Evolutionary conservation across 2,113 vertebrate genomes (phyloP), one percentile per base, ranked within the genome.

Genomic region (Grus americana): DNA sequence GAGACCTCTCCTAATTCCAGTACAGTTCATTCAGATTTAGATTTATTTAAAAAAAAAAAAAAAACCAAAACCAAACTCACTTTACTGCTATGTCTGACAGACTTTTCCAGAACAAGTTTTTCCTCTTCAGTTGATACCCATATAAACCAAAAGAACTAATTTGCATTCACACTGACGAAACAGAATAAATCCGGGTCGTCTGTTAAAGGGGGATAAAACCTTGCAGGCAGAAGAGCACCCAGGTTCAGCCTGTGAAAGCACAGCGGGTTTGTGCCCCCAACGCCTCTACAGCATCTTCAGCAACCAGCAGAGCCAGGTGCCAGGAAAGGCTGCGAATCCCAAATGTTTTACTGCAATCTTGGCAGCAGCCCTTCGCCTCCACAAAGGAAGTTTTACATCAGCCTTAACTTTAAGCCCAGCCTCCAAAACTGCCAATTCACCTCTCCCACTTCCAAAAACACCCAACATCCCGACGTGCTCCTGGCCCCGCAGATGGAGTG

Each of bases 61-160:
- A 38, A 38, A 38, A 38, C 38, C 36, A 36, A 38, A 50, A 17
- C 30, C 30, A 55, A 7, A 36, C 54, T 82, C 78, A 62, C 78
- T 95, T 91, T 26, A 49, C 84, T 88, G 96, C 86, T 74, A 23
- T 10, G 49, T 40, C 86, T 93, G 84, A 83, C 62, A 80, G 87
- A 94, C 90, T 83, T 84, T 94, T 94, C 92, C 93, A 92, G 87
- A 96, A 96, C 91, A 70, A 95, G 93, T 95, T 95, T 91, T 95
- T 96, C 92, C 93, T 95, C 93, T 94, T 92, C 88, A 76, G 52
- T 73, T 95, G 87, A 86, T 86, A 96, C 70, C 81, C 89, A 11
- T 6, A 50, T 54, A 34, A 95, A 71, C 93, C 82, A 80, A 83
- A 52, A 79, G 83, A 52, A 46, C 49, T 81, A 3, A 90, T 96